Conservation (phyloP, 2,113 vertebrate genomes). For the Cebus imitator region DNA sequence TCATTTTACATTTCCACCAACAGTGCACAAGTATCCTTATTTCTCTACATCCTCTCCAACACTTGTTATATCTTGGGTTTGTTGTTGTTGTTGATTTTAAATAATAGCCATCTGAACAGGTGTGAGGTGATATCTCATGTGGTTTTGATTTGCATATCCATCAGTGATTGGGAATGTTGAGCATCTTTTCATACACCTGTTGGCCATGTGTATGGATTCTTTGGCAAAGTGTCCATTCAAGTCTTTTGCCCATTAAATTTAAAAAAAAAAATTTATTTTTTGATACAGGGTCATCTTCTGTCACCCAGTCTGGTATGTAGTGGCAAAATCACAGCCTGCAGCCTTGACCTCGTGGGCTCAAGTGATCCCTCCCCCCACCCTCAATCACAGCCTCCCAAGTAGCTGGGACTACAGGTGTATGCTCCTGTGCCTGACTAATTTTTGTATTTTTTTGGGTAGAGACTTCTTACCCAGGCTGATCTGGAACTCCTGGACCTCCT, state of each 20-base stretch:
- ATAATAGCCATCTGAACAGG: neutral
- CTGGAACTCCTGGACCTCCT: too few relatives aligned
- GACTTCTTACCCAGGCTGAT: too few relatives aligned
- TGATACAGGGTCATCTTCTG: neutral
- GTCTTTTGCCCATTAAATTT: neutral
- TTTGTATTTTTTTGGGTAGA: too few relatives aligned
- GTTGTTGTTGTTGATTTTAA: neutral
- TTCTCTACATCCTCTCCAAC: neutral
- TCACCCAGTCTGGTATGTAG: too few relatives aligned
- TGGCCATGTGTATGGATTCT: neutral
- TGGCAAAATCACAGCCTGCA: too few relatives aligned
- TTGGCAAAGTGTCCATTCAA: neutral
- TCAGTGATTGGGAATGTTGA: neutral
- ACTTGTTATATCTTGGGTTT: neutral
- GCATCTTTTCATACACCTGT: neutral
- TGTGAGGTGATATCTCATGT: neutral
- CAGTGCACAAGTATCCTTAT: neutral
- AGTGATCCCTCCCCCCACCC: too few relatives aligned
- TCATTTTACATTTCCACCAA: neutral
- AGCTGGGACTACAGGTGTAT: too few relatives aligned
- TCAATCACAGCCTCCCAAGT: too few relatives aligned
- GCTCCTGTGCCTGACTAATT: too few relatives aligned
- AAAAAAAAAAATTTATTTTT: neutral
- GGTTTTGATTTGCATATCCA: neutral
- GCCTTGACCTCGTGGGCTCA: too few relatives aligned